phyloP scores from a whole-genome alignment of 2,888 invertebrate genomes.

The Acutogordius australiensis region DNA sequence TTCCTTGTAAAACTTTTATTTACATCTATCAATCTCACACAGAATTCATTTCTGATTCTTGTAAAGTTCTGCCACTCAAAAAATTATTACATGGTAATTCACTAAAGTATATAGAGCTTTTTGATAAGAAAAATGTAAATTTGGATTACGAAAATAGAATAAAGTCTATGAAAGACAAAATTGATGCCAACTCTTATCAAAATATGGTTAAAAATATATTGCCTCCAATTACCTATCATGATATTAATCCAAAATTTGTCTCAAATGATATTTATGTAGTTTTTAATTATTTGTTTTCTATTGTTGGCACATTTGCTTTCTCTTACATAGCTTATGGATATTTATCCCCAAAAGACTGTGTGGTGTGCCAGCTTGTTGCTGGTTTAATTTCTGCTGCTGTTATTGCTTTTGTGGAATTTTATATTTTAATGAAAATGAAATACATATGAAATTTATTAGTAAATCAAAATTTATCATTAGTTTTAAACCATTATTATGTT shows the following conservation, averaged over 20 bases:
- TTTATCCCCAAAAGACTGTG: not conserved
- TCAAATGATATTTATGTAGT: not conserved
- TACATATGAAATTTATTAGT: not conserved
- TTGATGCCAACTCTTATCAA: not conserved
- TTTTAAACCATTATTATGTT: no score
- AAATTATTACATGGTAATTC: no score
- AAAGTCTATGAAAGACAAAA: not conserved
- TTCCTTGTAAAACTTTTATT: no score
- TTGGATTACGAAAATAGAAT: not conserved
- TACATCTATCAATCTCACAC: no score
- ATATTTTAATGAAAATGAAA: not conserved
- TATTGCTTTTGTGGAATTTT: not conserved
- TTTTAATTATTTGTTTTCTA: not conserved
- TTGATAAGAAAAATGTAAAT: no score
- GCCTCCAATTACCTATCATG: not conserved
- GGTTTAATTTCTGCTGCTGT: not conserved
- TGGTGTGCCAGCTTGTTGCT: not conserved
- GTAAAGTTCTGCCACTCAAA: no score
- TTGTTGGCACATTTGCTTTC: not conserved
- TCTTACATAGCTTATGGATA: not conserved
- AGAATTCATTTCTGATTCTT: no score
- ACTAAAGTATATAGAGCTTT: no score
- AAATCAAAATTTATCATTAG: no score
- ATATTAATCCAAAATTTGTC: not conserved
- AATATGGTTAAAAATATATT: constrained; percentile 1